Base-by-base conservation (phyloP, 2,113 vertebrate species). In the Zootoca vivipara region DNA sequence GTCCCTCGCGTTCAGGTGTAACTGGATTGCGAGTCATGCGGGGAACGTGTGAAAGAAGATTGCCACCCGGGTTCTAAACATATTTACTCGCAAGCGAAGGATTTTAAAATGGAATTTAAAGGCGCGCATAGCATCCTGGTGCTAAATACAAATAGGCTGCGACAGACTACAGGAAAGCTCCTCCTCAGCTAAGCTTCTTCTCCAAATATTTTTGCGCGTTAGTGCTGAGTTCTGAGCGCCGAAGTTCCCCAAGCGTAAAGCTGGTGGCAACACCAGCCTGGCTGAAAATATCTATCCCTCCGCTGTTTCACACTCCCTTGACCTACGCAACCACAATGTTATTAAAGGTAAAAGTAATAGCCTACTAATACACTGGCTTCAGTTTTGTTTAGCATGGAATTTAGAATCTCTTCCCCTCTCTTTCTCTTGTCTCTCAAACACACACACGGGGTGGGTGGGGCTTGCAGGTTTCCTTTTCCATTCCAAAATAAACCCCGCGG, bases 21-120 rank as follows among this genome's bases (percentile, higher is more conserved):
- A 74, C 73, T 81, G 78, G 86, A 73, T 73, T 82, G 86, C 78
- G 42, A 52, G 42, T 72, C 85, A 58, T n/a, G 42, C n/a, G 86
- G 78, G 15, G 77, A 81, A 81, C 78, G 77, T 70, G 78, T 20
- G 85, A 22, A 72, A 30, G 78, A 22, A 58, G 28, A 73, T n/a
- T 22, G 77, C 65, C 8, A 52, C 64, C 40, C 12, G 56, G 26
- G 9, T 10, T 7, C 58, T 62, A 40, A 80, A 73, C 65, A 16
- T 3, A 33, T 82, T 75, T 74, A 83, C 82, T 82, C n/a, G 56
- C 35, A 65, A 62, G 6, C 24, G 10, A 30, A 33, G 58, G 70
- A 46, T 82, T 52, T 52, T 82, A 33, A 5, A 62, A 74, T 26
- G 38, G 72, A 33, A 52, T 38, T 87, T 38, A 15, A 20, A 70